phyloP scores from a whole-genome alignment of 2,113 vertebrate species.

The Rousettus leschenaultii region DNA sequence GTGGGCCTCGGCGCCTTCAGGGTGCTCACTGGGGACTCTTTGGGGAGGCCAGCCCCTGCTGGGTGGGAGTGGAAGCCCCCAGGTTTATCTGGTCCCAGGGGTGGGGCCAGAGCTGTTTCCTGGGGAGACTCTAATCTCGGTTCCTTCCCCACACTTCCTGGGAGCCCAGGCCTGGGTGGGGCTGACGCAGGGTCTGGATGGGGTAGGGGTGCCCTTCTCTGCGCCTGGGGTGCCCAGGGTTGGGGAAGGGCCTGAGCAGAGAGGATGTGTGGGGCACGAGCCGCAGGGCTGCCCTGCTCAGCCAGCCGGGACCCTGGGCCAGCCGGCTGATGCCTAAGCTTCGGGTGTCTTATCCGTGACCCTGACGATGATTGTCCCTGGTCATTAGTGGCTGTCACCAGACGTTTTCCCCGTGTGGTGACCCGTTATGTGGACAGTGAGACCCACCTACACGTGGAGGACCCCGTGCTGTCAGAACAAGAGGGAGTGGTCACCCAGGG shows the following conservation, averaged over 20 bases:
- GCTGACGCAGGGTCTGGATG: not conserved
- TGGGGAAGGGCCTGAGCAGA: not conserved
- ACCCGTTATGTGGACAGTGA: too few species aligned
- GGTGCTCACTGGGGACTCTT: not conserved
- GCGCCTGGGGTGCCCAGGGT: not conserved
- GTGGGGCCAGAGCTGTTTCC: slow-evolving; percentile 17
- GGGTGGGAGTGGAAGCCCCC: not conserved
- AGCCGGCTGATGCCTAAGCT: too few species aligned
- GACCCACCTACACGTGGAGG: rapidly evolving
- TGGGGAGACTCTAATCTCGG: slow-evolving; percentile 65
- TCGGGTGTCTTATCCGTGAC: not conserved
- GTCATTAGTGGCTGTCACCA: not conserved
- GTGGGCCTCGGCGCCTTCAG: rapidly evolving
- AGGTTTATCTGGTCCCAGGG: slow-evolving; percentile 2
- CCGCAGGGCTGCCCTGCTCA: not conserved
- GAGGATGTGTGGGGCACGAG: not conserved
- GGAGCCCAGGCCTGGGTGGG: not conserved
- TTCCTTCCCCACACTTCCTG: slow-evolving; percentile 35
- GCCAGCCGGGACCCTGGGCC: too few species aligned
- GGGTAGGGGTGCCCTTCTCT: not conserved
- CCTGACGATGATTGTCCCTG: rapidly evolving
- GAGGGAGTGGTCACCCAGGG: not conserved
- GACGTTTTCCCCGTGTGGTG: not conserved
- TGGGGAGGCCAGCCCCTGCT: not conserved
- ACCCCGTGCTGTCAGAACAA: not conserved